Evolutionary conservation across 2,888 invertebrate species (phyloP).

Genomic region (Tinea semifulvella): DNA sequence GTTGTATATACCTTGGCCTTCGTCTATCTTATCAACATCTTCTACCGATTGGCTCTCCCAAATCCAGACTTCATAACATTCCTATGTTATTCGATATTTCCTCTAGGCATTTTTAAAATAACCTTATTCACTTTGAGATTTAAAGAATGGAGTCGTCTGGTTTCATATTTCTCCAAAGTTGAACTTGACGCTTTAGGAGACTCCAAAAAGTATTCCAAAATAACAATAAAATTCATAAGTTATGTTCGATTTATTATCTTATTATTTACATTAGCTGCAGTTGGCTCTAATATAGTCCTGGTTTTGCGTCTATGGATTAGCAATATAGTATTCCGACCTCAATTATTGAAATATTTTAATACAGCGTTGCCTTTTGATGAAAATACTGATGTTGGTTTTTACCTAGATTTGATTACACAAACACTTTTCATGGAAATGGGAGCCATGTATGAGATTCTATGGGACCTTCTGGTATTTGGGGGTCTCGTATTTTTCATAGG

Average conservation of each 20-base stretch:
- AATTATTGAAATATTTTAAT: conserved; percentile 1
- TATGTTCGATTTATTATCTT: not conserved
- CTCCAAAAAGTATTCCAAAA: not conserved
- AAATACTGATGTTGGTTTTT: not conserved
- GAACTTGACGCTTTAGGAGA: not conserved
- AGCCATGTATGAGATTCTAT: not conserved
- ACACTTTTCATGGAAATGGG: conserved; percentile 5
- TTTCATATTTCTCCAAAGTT: not conserved
- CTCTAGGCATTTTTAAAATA: not conserved
- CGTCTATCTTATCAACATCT: not conserved
- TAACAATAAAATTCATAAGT: not conserved
- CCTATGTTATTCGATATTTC: not conserved
- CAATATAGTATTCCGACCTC: not conserved
- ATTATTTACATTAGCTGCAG: not conserved
- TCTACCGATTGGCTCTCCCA: not conserved
- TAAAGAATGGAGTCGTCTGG: not conserved
- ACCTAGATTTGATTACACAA: not conserved
- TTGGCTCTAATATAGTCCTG: not conserved
- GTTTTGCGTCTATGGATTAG: not conserved
- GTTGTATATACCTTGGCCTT: not conserved
- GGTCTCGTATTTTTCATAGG: not conserved
- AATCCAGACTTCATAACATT: conserved; percentile 4
- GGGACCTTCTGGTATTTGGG: not conserved
- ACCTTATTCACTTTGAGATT: not conserved
- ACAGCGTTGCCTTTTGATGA: not conserved